phyloP scores from a whole-genome alignment of 2,888 invertebrate species.

The Trichopria drosophilae region DNA sequence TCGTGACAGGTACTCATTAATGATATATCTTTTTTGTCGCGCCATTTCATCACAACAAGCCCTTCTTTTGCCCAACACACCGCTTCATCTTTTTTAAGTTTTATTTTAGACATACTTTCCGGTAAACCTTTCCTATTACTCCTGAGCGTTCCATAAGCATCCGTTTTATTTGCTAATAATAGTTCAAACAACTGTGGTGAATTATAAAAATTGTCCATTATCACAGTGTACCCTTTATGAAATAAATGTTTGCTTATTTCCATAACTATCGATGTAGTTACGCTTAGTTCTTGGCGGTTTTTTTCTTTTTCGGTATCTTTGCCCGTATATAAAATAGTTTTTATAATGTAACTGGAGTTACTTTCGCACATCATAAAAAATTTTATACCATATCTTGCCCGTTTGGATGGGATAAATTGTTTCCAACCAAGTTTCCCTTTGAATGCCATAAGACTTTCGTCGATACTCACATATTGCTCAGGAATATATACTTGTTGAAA shows the following conservation, averaged over 20 bases:
- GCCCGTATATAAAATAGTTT: slow-evolving; percentile 14
- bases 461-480: not conserved
- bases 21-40: slow-evolving; percentile 10
- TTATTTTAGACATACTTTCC: not conserved
- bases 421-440: slow-evolving; percentile 1
- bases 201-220: slow-evolving; percentile 16
- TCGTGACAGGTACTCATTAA: slow-evolving; percentile 12
- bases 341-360: slow-evolving; percentile 7
- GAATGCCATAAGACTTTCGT: slow-evolving; percentile 12
- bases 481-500: slow-evolving; percentile 6
- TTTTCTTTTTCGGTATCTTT: slow-evolving; percentile 11
- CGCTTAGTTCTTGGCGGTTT: not conserved
- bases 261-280: slow-evolving; percentile 6
- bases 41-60: slow-evolving; percentile 14
- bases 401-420: slow-evolving; percentile 13
- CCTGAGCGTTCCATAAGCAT: slow-evolving; percentile 13
- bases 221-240: slow-evolving; percentile 5
- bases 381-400: slow-evolving; percentile 3
- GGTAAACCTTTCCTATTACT: slow-evolving; percentile 8
- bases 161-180: not conserved
- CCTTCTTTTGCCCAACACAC: slow-evolving; percentile 7
- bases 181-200: slow-evolving; percentile 9
- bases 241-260: slow-evolving; percentile 3
- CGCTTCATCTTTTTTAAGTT: slow-evolving; percentile 11
- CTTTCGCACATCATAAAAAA: slow-evolving; percentile 13